Conservation (phyloP, 2,797 vertebrate genomes). For the Numenius phaeopus region DNA sequence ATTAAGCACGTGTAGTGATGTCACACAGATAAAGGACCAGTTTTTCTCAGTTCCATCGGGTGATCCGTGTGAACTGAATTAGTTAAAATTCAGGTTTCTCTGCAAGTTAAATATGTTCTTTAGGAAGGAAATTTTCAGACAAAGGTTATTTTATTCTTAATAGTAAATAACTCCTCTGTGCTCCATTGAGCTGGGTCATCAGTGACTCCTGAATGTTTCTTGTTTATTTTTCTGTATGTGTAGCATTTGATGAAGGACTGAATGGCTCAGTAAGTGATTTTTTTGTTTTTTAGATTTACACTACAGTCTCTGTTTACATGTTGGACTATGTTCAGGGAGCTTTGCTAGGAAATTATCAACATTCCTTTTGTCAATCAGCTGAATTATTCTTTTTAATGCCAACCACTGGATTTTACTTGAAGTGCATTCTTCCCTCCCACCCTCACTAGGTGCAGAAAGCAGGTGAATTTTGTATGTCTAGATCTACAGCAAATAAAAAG, state of each 20-base stretch:
- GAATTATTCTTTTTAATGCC: background rate
- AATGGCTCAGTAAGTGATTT: background rate
- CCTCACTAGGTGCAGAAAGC: background rate
- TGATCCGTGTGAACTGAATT: background rate
- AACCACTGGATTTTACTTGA: background rate
- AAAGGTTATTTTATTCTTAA: background rate
- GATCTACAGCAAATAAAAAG: background rate
- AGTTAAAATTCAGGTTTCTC: background rate
- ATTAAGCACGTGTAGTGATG: background rate
- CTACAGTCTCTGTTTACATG: background rate
- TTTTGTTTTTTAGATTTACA: background rate
- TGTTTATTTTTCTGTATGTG: background rate
- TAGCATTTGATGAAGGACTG: background rate
- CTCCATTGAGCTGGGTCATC: background rate
- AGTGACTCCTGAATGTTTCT: background rate
- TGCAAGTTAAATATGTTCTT: background rate
- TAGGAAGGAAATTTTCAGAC: background rate
- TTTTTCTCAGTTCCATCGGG: background rate
- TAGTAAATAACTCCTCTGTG: background rate
- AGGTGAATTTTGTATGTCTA: background rate
- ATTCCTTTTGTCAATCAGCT: background rate
- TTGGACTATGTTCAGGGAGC: background rate
- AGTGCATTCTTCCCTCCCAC: background rate
- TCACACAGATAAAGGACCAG: background rate
- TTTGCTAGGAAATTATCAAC: background rate